These are phyloP conservation scores for Sebastes hopkinsi DNA, from an alignment of 2,797 vertebrate species.

Conservation along the genomic window DNA sequence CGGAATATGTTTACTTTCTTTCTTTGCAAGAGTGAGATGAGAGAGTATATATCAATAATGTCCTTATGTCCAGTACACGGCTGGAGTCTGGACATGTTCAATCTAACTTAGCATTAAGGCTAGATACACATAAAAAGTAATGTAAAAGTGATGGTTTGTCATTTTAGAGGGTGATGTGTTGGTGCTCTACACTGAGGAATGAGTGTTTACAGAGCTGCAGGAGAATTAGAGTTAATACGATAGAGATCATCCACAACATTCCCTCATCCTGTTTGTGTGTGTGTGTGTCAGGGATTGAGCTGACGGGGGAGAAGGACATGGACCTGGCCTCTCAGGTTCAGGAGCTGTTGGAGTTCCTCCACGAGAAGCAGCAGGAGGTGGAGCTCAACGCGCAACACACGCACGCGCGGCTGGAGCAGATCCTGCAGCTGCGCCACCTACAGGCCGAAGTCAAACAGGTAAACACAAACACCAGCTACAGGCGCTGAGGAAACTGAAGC, in stretches of 20 bases:
- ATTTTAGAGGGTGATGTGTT: background rate
- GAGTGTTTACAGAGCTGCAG: background rate
- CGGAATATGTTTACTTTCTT: too few relatives aligned
- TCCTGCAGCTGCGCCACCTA: slow-evolving; percentile 94
- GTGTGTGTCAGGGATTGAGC: slow-evolving; percentile 89
- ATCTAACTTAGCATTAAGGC: background rate
- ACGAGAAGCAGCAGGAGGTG: slow-evolving; percentile 96
- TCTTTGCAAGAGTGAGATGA: too few relatives aligned
- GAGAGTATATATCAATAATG: background rate
- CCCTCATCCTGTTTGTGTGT: background rate
- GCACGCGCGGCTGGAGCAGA: slow-evolving; percentile 92
- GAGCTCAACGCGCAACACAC: slow-evolving; percentile 94
- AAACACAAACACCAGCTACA: background rate
- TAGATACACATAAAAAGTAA: background rate
- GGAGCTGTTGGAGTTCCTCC: slow-evolving; percentile 96
- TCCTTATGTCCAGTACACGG: background rate
- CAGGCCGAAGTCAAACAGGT: slow-evolving; percentile 99
- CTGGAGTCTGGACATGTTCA: background rate
- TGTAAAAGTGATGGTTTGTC: background rate
- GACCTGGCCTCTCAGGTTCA: slow-evolving; percentile 97
- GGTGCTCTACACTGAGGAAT: background rate
- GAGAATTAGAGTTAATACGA: background rate
- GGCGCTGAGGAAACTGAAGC: background rate
- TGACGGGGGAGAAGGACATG: slow-evolving; percentile 96
- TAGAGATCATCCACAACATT: background rate